Conservation (phyloP, 1,140 invertebrate genomes). For the Limonius californicus region DNA sequence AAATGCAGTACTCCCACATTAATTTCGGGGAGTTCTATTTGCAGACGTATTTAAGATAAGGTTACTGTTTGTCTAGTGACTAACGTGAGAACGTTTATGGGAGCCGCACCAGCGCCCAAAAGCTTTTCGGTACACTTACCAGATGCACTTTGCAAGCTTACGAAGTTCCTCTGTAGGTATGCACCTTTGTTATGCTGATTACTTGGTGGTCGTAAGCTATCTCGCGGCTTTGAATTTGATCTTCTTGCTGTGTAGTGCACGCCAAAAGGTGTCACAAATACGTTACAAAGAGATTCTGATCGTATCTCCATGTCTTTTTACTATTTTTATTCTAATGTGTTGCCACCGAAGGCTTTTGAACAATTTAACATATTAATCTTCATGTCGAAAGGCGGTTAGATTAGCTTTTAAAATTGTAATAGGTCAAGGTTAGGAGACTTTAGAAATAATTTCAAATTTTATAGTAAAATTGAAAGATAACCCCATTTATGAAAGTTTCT, state of each 20-base stretch:
- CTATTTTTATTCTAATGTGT: too few relatives aligned
- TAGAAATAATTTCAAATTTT: too few relatives aligned
- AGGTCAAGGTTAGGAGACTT: too few relatives aligned
- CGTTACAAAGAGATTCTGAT: too few relatives aligned
- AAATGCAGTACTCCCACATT: conserved; percentile 3
- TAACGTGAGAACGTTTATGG: conserved; percentile 33
- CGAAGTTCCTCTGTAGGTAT: not conserved
- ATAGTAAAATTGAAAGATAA: too few relatives aligned
- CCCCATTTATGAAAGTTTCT: too few relatives aligned
- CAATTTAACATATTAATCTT: too few relatives aligned
- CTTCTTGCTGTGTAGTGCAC: not conserved
- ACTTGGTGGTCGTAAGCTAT: not conserved
- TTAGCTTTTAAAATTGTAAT: too few relatives aligned
- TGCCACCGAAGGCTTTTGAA: too few relatives aligned
- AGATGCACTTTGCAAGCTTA: conserved; percentile 28
- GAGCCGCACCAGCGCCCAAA: conserved; percentile 10
- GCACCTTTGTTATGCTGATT: conserved; percentile 5
- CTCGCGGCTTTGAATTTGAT: not conserved
- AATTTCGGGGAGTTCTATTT: conserved; percentile 28
- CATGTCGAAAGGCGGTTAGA: too few relatives aligned
- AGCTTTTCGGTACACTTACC: conserved; percentile 18
- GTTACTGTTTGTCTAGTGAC: conserved; percentile 37
- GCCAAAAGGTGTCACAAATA: not conserved
- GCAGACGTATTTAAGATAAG: conserved; percentile 35
- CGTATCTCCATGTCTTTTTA: too few relatives aligned